Evolutionary conservation across 1,140 invertebrate genomes (phyloP).

Genomic region (Galleria mellonella): DNA sequence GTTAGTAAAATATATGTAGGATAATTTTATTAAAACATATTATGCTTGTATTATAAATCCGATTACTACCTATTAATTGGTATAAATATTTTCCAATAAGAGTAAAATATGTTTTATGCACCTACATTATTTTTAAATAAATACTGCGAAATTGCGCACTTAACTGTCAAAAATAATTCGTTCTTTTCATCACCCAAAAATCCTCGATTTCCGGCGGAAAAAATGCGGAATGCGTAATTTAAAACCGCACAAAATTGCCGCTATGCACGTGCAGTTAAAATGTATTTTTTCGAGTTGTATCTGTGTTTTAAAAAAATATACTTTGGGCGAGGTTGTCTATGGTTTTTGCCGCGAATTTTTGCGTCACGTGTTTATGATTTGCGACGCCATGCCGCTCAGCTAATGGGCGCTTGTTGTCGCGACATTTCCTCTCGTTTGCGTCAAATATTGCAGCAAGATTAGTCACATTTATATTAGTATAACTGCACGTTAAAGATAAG

Average conservation of each 20-base stretch:
- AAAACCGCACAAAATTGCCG: constrained; percentile 57
- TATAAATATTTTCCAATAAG: no score
- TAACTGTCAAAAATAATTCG: constrained; percentile 15
- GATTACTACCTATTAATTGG: neutral
- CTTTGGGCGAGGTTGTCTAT: constrained; percentile 12
- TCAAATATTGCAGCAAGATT: constrained; percentile 23
- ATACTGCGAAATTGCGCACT: no score
- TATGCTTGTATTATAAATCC: neutral
- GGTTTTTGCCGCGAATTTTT: constrained; percentile 19
- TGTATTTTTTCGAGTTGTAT: constrained; percentile 42
- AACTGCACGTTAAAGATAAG: neutral
- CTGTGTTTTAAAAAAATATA: constrained; percentile 46
- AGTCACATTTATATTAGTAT: constrained; percentile 11
- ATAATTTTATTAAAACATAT: neutral
- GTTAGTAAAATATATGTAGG: no score
- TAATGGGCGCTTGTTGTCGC: constrained; percentile 47
- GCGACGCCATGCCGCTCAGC: constrained; percentile 16
- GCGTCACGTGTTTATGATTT: constrained; percentile 62
- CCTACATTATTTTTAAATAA: no score
- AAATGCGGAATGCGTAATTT: constrained; percentile 62
- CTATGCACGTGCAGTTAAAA: constrained; percentile 46
- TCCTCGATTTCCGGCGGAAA: constrained; percentile 58
- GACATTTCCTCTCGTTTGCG: constrained; percentile 43
- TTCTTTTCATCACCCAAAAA: constrained; percentile 54
- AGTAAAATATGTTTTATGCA: no score